A percentile compares a stretch with the other conserved stretches of the same genome.
Conservation (phyloP, 2,888 invertebrate genomes). For the Dyspetes luteomarginatus region DNA sequence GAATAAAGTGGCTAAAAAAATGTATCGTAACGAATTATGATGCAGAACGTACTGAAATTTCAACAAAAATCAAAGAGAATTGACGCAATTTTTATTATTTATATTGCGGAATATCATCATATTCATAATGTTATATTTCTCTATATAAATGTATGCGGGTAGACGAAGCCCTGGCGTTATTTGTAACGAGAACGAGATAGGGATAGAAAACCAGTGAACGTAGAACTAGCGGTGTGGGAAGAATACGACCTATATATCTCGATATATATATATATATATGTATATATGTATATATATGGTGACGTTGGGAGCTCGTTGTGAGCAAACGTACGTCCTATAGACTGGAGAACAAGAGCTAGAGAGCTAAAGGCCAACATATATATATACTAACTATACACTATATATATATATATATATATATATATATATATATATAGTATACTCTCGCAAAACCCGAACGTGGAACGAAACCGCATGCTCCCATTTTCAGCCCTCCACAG, state of each 20-base stretch:
- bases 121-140: too few species aligned
- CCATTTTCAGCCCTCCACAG: slow-evolving; percentile 53
- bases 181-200: slow-evolving; percentile 49
- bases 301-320: slow-evolving; percentile 54
- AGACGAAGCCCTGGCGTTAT: slow-evolving; percentile 46
- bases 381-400: neutral
- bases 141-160: neutral
- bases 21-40: too few species aligned
- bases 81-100: too few species aligned
- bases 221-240: slow-evolving; percentile 26
- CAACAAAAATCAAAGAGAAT: too few species aligned
- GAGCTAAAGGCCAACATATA: slow-evolving; percentile 46
- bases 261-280: neutral
- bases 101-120: neutral
- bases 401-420: neutral
- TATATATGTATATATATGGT: neutral
- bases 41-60: too few species aligned
- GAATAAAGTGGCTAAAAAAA: too few species aligned
- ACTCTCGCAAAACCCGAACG: slow-evolving; percentile 42
- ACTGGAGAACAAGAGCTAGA: slow-evolving; percentile 44
- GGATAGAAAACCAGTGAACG: slow-evolving; percentile 43
- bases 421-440: neutral
- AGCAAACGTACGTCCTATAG: slow-evolving; percentile 37
- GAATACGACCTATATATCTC: neutral
- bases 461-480: slow-evolving; percentile 54